phyloP scores from a whole-genome alignment of 2,888 invertebrate species.

The Embidobia sp. region DNA sequence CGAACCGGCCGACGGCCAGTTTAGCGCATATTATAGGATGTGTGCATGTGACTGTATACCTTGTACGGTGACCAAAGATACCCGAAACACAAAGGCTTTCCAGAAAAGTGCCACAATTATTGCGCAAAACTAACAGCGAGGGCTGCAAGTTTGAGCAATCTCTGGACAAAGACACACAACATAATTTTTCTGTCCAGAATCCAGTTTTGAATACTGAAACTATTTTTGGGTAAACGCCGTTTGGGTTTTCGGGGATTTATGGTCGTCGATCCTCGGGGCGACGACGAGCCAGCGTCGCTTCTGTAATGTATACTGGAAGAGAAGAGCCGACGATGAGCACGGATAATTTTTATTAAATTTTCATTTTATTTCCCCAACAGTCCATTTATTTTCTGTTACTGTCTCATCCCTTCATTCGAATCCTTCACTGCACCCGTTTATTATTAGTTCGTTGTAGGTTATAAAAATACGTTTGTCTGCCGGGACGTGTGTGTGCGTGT shows the following conservation, averaged over 20 bases:
- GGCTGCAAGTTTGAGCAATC: too few relatives aligned
- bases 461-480: conserved; percentile 9
- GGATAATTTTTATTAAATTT: conserved; percentile 72
- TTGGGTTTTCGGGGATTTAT: neutral
- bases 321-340: conserved; percentile 71
- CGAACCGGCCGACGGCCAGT: conserved; percentile 17
- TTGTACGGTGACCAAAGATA: conserved; percentile 30
- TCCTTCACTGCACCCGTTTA: conserved; percentile 69
- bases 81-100: too few relatives aligned
- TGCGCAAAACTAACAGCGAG: too few relatives aligned
- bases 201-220: too few relatives aligned
- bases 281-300: conserved; percentile 54
- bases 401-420: conserved; percentile 63
- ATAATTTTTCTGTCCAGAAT: too few relatives aligned
- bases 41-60: conserved; percentile 73
- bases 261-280: conserved; percentile 52
- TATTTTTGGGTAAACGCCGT: neutral
- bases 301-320: conserved; percentile 61
- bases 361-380: conserved; percentile 66
- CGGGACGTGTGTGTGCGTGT: conserved; percentile 11
- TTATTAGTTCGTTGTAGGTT: conserved; percentile 72
- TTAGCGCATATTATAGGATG: conserved; percentile 58
- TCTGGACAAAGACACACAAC: too few relatives aligned
- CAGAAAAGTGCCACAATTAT: too few relatives aligned
- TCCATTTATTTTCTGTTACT: conserved; percentile 59